These are phyloP conservation scores for Centrocercus urophasianus DNA, from an alignment of 2,113 vertebrate species.

Conservation along the genomic window DNA sequence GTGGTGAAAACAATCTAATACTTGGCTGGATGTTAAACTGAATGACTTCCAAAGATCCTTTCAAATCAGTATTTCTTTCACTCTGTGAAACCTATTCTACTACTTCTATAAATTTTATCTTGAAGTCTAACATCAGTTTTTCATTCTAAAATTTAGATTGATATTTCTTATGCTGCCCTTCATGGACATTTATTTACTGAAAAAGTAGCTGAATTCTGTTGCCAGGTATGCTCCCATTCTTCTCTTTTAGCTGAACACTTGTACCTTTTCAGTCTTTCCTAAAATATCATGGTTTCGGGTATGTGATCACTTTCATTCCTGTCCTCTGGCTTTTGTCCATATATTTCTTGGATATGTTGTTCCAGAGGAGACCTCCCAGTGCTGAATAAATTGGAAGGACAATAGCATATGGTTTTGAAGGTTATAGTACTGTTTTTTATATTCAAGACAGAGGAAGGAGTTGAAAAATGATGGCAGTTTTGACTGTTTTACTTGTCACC, in stretches of 20 bases:
- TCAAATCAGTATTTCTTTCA: neutral
- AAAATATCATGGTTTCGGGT: neutral
- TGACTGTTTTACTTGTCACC: neutral
- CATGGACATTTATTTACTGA: neutral
- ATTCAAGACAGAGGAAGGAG: neutral
- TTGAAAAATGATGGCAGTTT: neutral
- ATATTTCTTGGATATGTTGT: neutral
- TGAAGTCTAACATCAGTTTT: neutral
- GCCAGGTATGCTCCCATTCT: neutral
- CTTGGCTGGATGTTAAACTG: neutral
- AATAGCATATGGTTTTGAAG: neutral
- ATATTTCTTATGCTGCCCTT: neutral
- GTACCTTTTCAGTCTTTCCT: neutral
- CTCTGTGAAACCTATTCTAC: neutral
- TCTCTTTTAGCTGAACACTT: neutral
- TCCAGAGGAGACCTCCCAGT: neutral
- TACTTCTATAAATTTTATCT: neutral
- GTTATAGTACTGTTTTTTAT: neutral
- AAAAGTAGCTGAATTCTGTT: neutral
- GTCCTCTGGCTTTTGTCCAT: neutral
- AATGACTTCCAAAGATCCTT: neutral
- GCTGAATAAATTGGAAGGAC: neutral
- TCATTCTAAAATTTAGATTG: neutral
- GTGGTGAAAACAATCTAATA: neutral
- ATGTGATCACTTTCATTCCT: neutral